These are phyloP conservation scores for Carassius carassius DNA, from an alignment of 2,113 vertebrate genomes.

Conservation along the genomic window DNA sequence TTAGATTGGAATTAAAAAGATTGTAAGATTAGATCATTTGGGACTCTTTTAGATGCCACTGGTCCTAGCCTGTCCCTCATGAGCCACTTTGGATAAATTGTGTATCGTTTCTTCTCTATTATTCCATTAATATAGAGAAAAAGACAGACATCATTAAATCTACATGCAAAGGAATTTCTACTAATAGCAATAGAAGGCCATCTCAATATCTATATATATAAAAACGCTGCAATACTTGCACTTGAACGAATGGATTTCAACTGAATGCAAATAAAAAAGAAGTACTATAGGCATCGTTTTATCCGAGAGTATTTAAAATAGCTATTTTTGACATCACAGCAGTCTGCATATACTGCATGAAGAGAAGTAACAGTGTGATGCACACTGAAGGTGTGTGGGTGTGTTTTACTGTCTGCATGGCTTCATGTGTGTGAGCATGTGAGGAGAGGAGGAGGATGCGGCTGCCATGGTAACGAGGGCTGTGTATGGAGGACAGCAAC, in stretches of 20 bases:
- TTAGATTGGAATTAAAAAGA: no score
- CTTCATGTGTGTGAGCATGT: constrained; percentile 45
- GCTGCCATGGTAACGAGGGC: constrained; percentile 83
- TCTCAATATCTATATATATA: background rate
- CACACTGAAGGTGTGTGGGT: constrained; percentile 38
- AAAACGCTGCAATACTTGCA: background rate
- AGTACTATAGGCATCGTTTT: background rate
- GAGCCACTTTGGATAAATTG: background rate
- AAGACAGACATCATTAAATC: background rate
- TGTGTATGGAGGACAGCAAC: constrained; percentile 85
- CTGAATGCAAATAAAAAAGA: background rate
- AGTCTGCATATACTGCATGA: no score
- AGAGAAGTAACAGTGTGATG: constrained; percentile 32
- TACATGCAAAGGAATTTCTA: background rate
- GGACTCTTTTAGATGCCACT: no score
- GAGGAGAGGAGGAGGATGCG: constrained; percentile 69
- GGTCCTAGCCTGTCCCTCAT: background rate
- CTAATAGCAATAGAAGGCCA: background rate
- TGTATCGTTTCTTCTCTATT: background rate
- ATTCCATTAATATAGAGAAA: background rate
- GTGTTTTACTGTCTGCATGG: constrained; percentile 38
- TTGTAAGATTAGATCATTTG: no score
- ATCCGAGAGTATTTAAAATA: background rate
- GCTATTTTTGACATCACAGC: constrained; percentile 1
- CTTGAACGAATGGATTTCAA: background rate